Evolutionary conservation across 1,140 invertebrate genomes (phyloP).

Genomic region (Teleopsis dalmanni): DNA sequence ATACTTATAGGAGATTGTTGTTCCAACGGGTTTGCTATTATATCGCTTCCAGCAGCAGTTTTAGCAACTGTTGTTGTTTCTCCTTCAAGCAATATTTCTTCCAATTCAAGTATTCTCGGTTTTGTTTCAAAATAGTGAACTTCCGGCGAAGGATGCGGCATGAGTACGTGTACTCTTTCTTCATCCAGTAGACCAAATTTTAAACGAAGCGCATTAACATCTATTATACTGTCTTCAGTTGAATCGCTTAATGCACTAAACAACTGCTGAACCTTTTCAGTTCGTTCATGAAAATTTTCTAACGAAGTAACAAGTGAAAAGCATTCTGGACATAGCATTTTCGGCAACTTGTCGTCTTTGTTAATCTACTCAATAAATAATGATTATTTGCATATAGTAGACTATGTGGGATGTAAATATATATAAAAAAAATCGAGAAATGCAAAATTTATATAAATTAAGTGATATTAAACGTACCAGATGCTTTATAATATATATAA

Average conservation of each 20-base stretch:
- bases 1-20: not conserved
- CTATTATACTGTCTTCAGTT: not conserved
- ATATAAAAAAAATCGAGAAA: not conserved
- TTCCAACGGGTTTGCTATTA: not conserved
- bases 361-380: conserved; percentile 27
- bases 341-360: conserved; percentile 24
- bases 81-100: not conserved
- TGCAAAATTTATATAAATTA: not conserved
- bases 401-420: too few species aligned
- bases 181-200: conserved; percentile 1
- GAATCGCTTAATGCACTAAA: conserved; percentile 20
- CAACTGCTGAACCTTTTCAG: conserved; percentile 28
- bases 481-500: too few species aligned
- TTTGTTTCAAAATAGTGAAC: conserved; percentile 4
- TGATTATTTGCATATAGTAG: not conserved
- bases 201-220: conserved; percentile 2
- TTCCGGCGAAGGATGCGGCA: not conserved
- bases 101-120: not conserved
- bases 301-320: conserved; percentile 26
- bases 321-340: conserved; percentile 31
- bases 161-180: not conserved
- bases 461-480: too few species aligned
- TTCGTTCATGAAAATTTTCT: conserved; percentile 31
- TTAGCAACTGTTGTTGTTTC: too few species aligned
- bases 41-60: too few species aligned